Evolutionary conservation across 2,888 invertebrate genomes (phyloP), one percentile per base, ranked within the genome.

Genomic region (Rhogogaster chlorosoma): DNA sequence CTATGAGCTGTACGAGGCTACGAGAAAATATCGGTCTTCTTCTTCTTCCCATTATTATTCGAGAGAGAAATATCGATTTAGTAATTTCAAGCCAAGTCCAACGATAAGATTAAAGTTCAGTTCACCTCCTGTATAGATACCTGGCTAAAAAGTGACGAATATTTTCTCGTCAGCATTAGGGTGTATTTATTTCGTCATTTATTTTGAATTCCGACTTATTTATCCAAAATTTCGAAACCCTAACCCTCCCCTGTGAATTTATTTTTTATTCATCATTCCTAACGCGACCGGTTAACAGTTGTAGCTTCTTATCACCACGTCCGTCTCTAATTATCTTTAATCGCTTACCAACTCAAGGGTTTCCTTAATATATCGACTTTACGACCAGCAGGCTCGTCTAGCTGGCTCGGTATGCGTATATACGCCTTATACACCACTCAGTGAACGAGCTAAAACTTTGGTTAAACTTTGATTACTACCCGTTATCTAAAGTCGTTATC

Each of bases 401-500:
- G 18, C 6, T 9, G 2, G 7, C 0, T 3, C 18, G 0, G 2
- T 53, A 77, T 73, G 42, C 36, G 36, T 2, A 36, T 36, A 15
- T 36, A 70, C n/a, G 36, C 32, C 70, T 32, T 9, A 10, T n/a
- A 36, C 12, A 70, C 18, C 70, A n/a, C 61, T 26, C 26, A 57
- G 57, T 9, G 18, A 6, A 7, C 9, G 70, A 70, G 32, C 70
- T 32, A 38, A 45, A 77, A 77, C 49, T 78, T 78, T 26, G 42
- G 64, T 42, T 67, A 83, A 83, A 83, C 82, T 83, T 83, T 67
- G 82, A 83, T 83, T 83, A 67, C 67, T 26, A 67, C 26, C 82
- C 82, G 82, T 83, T 83, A 83, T 83, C 82, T 83, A 64, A 26
- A 38, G 67, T 83, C 67, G 82, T 83, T 83, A 83, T 83, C 38